Conservation (phyloP, 2,888 invertebrate species). For the Euzophera pinguis region DNA sequence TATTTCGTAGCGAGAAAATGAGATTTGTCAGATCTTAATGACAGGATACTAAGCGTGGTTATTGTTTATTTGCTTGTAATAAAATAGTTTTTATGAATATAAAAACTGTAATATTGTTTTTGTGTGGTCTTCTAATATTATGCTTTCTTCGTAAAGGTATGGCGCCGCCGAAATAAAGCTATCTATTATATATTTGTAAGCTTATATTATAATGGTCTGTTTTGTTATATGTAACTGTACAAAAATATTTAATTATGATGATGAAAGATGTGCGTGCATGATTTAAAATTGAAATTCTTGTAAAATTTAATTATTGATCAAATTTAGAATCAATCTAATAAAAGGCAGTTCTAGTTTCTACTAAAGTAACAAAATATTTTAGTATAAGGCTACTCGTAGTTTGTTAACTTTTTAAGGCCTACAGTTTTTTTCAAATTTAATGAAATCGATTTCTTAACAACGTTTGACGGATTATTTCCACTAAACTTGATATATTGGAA, state of each 20-base stretch:
- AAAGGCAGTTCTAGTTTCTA: too few species aligned
- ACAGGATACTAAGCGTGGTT: conserved; percentile 35
- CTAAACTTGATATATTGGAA: conserved; percentile 32
- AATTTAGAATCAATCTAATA: too few species aligned
- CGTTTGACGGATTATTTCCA: conserved; percentile 14
- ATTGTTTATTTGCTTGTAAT: conserved; percentile 29
- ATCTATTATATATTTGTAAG: too few species aligned
- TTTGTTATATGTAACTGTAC: too few species aligned
- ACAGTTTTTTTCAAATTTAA: not conserved
- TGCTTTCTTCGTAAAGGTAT: conserved; percentile 1
- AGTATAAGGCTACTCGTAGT: too few species aligned
- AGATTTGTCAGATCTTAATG: conserved; percentile 25
- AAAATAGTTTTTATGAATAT: conserved; percentile 1
- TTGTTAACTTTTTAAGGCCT: not conserved
- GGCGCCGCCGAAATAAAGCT: too few species aligned
- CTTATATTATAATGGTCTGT: too few species aligned
- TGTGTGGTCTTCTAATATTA: not conserved
- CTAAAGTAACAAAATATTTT: too few species aligned
- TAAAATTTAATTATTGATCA: too few species aligned
- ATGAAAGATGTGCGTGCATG: too few species aligned
- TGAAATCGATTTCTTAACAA: not conserved
- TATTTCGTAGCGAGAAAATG: conserved; percentile 5
- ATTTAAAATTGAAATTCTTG: too few species aligned
- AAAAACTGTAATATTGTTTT: conserved; percentile 5
- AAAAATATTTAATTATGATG: too few species aligned